These are phyloP conservation scores for Ctenopoma kingsleyae DNA, from an alignment of 2,797 vertebrate genomes.

Conservation along the genomic window DNA sequence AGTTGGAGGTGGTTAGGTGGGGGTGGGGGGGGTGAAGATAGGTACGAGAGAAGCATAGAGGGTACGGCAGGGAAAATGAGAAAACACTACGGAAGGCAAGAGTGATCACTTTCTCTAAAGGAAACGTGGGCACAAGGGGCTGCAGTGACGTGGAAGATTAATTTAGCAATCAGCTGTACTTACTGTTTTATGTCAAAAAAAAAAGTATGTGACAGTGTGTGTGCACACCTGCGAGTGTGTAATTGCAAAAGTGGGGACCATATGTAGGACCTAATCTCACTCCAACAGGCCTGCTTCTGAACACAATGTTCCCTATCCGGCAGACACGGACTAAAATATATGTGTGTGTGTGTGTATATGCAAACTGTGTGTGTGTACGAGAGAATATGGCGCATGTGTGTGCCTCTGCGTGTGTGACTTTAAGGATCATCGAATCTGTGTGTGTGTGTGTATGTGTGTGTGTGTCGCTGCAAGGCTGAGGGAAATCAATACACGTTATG, in stretches of 20 bases:
- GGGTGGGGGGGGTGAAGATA: constrained; percentile 44
- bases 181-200: constrained; percentile 77
- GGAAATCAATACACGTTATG: constrained; percentile 86
- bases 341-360: constrained; percentile 29
- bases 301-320: constrained; percentile 68
- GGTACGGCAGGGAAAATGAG: constrained; percentile 74
- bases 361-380: constrained; percentile 21
- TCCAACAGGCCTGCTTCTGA: constrained; percentile 71
- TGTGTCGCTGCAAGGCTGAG: constrained; percentile 74
- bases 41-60: constrained; percentile 69
- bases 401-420: constrained; percentile 40
- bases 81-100: constrained; percentile 78
- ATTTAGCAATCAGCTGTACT: constrained; percentile 79
- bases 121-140: constrained; percentile 48
- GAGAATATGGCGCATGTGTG: constrained; percentile 46
- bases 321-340: constrained; percentile 60
- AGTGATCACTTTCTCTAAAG: constrained; percentile 78
- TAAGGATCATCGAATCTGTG: constrained; percentile 63
- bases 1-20: constrained; percentile 78
- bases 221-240: constrained; percentile 55
- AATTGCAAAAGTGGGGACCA: constrained; percentile 61
- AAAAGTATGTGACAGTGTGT: constrained; percentile 56
- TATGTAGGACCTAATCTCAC: constrained; percentile 76
- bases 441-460: constrained; percentile 41
- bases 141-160: constrained; percentile 72